Base-by-base conservation (phyloP, 2,888 invertebrate genomes). In the Hirtodrosophila confusa region DNA sequence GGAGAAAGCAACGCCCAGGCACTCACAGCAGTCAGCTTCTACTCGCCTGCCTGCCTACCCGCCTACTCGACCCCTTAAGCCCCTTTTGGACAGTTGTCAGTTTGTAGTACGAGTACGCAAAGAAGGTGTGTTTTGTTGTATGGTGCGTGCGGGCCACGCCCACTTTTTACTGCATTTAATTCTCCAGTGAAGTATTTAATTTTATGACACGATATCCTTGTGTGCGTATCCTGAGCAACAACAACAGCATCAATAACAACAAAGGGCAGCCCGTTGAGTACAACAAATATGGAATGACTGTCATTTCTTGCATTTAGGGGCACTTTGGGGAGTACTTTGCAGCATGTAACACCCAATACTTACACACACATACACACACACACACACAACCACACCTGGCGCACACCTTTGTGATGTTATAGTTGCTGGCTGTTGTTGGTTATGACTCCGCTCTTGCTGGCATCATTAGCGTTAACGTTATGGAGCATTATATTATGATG, bases 101-200 rank as follows among this genome's bases (percentile, higher is more conserved):
- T 50, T 51, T 47, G 37, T 29, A 47, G 54, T 60, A 63, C 61
- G 66, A 47, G 54, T 60, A 63, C 61, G 66, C 71, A 50, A 58
- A 43, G 57, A 50, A 60, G 76, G 72, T 78, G 78, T 78, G 63
- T 44, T 60, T 63, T 61, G 75, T 60, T 62, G 63, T 63, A 17
- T 49, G 54, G 39, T 53, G 48, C 63, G 53, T 48, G 61, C 33
- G 27, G 23, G 48, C 48, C 48, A 85, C 85, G 79, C 86, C 83
- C 82, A 80, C 77, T 79, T 82, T 88, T 80, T 78, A 78, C 80
- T 86, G 88, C 87, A 83, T 78, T 86, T 80, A 85, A 89, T 86
- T 86, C 89, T 88, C 88, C 64, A 75, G 89, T 85, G 89, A 80
- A 85, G 89, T 89, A 88, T 89, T 89, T 88, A 88, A 87, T 89